Percentiles rank a stretch among this genome's conserved stretches.
These are phyloP conservation scores for Channa argus DNA, from an alignment of 2,113 vertebrate species.

Conservation along the genomic window DNA sequence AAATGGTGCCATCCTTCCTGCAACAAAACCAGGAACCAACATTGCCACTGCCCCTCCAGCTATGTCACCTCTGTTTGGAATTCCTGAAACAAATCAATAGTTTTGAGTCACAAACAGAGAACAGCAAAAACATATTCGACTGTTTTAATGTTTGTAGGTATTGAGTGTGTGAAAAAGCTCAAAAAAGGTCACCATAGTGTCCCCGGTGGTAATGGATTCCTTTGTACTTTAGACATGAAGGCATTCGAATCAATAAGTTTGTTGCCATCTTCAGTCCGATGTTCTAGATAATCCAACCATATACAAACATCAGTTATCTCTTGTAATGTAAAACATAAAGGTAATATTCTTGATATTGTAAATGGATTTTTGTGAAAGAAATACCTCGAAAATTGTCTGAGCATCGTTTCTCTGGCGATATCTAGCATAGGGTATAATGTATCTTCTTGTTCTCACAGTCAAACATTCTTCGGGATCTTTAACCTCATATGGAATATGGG, in stretches of 20 bases:
- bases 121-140: too few species aligned
- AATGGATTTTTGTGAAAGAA: background rate
- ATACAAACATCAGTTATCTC: background rate
- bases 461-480: slow-evolving; percentile 54
- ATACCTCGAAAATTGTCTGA: slow-evolving; percentile 69
- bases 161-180: too few species aligned
- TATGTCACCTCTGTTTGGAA: too few species aligned
- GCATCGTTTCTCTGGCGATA: background rate
- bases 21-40: too few species aligned
- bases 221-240: slow-evolving; percentile 54
- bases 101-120: too few species aligned
- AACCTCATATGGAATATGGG: slow-evolving; percentile 22
- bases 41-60: too few species aligned
- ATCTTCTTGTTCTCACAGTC: slow-evolving; percentile 65
- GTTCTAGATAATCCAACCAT: slow-evolving; percentile 73
- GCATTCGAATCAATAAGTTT: slow-evolving; percentile 55
- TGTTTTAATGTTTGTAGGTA: too few species aligned
- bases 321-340: too few species aligned
- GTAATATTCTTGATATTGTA: background rate
- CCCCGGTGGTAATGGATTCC: slow-evolving; percentile 19
- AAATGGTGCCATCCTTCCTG: too few species aligned
- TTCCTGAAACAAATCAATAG: too few species aligned
- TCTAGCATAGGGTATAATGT: background rate
- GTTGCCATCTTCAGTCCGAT: slow-evolving; percentile 86
- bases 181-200: too few species aligned